These are phyloP conservation scores for Blastobasis lacticolella DNA, from an alignment of 2,888 invertebrate species.

Conservation along the genomic window DNA sequence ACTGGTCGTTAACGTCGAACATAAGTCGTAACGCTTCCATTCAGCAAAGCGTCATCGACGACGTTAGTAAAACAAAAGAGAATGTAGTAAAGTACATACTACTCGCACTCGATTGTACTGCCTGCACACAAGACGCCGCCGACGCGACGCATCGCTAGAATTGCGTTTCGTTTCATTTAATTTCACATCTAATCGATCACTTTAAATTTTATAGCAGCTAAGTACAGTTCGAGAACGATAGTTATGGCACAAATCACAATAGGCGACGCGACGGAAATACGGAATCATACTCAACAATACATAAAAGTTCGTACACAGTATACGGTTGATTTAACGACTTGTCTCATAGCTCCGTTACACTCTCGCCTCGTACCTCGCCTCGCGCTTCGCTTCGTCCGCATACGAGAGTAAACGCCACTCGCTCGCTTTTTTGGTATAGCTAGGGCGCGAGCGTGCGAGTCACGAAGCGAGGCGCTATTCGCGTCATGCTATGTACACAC, in stretches of 20 bases:
- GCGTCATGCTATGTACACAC: too few relatives aligned
- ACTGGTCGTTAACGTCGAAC: conserved; percentile 59
- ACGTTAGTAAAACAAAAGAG: conserved; percentile 67
- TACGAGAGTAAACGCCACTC: too few relatives aligned
- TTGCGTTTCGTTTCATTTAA: conserved; percentile 53
- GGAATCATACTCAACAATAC: too few relatives aligned
- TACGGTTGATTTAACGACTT: too few relatives aligned
- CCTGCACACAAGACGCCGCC: conserved; percentile 22
- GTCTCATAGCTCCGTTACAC: too few relatives aligned
- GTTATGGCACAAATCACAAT: conserved; percentile 69
- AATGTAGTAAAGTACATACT: conserved; percentile 50
- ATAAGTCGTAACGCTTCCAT: conserved; percentile 66
- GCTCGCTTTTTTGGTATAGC: too few relatives aligned
- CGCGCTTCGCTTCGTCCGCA: too few relatives aligned
- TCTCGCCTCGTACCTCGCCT: too few relatives aligned
- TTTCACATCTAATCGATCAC: too few relatives aligned
- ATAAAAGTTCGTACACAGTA: too few relatives aligned
- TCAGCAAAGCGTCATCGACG: conserved; percentile 59
- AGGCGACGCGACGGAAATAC: conserved; percentile 18
- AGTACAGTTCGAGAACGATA: conserved; percentile 71
- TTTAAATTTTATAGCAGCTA: neutral
- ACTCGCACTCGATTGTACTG: conserved; percentile 31
- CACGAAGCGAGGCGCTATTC: conserved; percentile 52
- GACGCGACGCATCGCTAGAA: conserved; percentile 40
- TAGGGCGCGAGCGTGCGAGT: conserved; percentile 37